A percentile compares a stretch with the other conserved stretches of the same genome.
These are phyloP conservation scores for Drosophila percnosoma DNA, from an alignment of 2,888 invertebrate genomes.

Conservation along the genomic window DNA sequence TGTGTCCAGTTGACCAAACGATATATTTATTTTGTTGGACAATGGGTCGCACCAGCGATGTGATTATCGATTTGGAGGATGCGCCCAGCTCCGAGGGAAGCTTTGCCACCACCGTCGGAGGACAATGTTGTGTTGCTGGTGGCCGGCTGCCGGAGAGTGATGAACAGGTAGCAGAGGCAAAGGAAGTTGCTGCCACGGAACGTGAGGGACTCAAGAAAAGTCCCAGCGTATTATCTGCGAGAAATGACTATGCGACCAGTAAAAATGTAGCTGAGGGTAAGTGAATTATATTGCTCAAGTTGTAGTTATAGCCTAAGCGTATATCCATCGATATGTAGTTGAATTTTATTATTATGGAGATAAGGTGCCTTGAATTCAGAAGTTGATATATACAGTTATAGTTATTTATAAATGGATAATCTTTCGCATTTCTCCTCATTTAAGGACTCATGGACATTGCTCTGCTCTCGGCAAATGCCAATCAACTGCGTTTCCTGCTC, in stretches of 20 bases:
- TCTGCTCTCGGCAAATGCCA: slow-evolving; percentile 89
- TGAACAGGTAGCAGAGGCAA: background rate
- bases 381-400: background rate
- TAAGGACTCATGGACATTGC: slow-evolving; percentile 90
- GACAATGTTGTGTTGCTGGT: slow-evolving; percentile 45
- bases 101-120: slow-evolving; percentile 51
- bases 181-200: background rate
- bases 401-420: background rate
- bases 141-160: background rate
- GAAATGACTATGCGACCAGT: slow-evolving; percentile 76
- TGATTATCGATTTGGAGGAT: slow-evolving; percentile 51
- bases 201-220: slow-evolving; percentile 29
- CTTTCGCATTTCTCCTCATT: background rate
- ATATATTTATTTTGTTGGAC: slow-evolving; percentile 1
- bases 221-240: slow-evolving; percentile 41
- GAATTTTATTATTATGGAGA: background rate
- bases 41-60: slow-evolving; percentile 51
- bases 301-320: background rate
- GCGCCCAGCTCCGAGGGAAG: slow-evolving; percentile 55
- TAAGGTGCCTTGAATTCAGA: background rate
- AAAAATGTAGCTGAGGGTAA: slow-evolving; percentile 83
- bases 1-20: slow-evolving; percentile 13
- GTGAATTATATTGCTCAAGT: background rate
- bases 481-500: slow-evolving; percentile 88
- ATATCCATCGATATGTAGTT: background rate